Conservation (phyloP, 1,140 invertebrate genomes). For the Drosophila chauvacae region DNA sequence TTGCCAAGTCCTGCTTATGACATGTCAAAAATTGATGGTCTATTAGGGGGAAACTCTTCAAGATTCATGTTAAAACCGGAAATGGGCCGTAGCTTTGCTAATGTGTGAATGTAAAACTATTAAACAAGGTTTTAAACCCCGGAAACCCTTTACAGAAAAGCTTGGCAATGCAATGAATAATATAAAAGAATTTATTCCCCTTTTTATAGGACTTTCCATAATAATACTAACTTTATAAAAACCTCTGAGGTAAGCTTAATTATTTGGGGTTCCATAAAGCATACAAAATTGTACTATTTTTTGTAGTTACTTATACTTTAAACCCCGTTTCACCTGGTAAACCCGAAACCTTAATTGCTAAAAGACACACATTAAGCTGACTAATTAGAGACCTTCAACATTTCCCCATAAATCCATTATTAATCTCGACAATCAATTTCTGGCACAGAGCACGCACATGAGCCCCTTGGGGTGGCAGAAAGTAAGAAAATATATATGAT, state of each 20-base stretch:
- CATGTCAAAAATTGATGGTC: constrained; percentile 8
- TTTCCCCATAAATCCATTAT: constrained; percentile 30
- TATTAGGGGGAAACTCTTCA: background rate
- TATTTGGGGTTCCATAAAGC: too few species aligned
- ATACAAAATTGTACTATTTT: too few species aligned
- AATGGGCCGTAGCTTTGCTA: background rate
- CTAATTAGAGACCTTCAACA: constrained; percentile 12
- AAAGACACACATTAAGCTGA: constrained; percentile 7
- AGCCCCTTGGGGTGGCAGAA: background rate
- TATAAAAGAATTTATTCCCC: background rate
- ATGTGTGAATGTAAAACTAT: background rate
- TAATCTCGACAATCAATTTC: constrained; percentile 26
- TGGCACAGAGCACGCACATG: constrained; percentile 15
- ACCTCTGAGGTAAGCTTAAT: background rate
- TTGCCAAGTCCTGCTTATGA: constrained; percentile 23
- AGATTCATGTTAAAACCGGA: background rate
- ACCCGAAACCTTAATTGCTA: background rate
- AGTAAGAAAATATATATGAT: background rate
- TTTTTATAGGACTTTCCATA: background rate
- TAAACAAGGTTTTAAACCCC: background rate
- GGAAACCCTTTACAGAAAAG: background rate
- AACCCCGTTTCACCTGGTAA: background rate
- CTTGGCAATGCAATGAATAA: background rate
- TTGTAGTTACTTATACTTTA: background rate
- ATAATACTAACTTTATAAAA: background rate